Evolutionary conservation across 2,888 invertebrate species (phyloP), one percentile per base, ranked within the genome.

Genomic region (Aleiodes alternator): DNA sequence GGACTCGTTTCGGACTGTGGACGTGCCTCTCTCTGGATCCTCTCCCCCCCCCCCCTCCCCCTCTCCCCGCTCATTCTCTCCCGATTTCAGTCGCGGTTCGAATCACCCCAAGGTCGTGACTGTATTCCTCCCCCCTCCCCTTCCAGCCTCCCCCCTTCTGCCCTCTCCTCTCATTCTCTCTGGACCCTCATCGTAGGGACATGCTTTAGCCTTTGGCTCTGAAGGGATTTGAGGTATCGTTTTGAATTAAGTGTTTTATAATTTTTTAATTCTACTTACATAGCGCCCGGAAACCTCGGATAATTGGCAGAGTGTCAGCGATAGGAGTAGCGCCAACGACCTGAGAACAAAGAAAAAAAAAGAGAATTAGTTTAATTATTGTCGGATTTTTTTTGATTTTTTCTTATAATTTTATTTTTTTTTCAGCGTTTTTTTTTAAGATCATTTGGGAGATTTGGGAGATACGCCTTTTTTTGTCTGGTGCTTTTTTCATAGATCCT

Each of bases 321-420:
- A 91, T 84, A 91, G 87, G 87, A 93, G 87, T 87, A 93, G 90
- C 90, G 92, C 91, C 90, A 92, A 91, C 90, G 92, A 92, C 91
- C 94, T 94, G 92, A 56, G 23, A 23, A 23, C 23, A 23, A 23
- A 23, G 23, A 93, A 93, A 82, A 86, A 86, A 51, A 38, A 79
- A 29, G 69, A 73, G 38, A 61, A 48, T 64, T 16, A 23, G 23
- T 57, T 57, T 43, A 34, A 34, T 57, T 12, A 57, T 4, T 57
- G 12, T 0, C 9, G 9, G 7, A 43, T 55, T 55, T 43, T 43
- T 43, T 23, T 23, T 23, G 2, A 23, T 1, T 23, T 23, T 23
- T 23, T 23, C 2, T 23, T 23, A 1, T 23, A 23, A 23, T 23
- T 2, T 2, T 2, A 23, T 1, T 23, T 23, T 23, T 23, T 23